phyloP scores from a whole-genome alignment of 2,797 vertebrate species.

The Anisognathus igniventris region DNA sequence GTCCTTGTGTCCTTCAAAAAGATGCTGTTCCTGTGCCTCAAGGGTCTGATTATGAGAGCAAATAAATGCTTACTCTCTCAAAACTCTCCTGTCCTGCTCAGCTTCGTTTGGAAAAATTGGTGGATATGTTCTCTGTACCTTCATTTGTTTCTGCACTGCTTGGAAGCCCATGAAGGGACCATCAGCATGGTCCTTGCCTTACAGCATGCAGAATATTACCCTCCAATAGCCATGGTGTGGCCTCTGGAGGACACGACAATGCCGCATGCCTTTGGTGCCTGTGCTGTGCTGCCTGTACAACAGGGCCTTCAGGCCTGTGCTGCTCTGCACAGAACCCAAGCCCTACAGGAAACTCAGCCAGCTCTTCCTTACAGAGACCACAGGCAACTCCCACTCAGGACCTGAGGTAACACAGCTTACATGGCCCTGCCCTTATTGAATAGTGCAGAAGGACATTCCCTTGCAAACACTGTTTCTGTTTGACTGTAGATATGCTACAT shows the following conservation, averaged over 20 bases:
- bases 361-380: not conserved
- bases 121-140: not conserved
- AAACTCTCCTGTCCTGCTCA: not conserved
- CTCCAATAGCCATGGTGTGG: not conserved
- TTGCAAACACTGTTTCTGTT: not conserved
- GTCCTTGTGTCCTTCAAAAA: not conserved
- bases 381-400: not conserved
- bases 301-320: not conserved
- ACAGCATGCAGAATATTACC: not conserved
- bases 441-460: not conserved
- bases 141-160: not conserved
- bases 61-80: not conserved
- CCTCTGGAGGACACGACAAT: not conserved
- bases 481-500: not conserved
- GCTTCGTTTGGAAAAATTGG: not conserved
- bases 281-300: not conserved
- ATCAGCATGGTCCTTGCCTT: not conserved
- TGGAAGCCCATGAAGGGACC: not conserved
- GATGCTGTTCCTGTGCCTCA: not conserved
- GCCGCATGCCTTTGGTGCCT: not conserved
- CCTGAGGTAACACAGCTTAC: rapidly evolving
- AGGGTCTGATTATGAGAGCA: not conserved
- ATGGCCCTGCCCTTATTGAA: not conserved
- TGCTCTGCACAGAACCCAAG: not conserved
- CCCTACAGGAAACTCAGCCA: not conserved